phyloP scores from a whole-genome alignment of 2,113 vertebrate species.

The Anarhynchus alexandrinus region DNA sequence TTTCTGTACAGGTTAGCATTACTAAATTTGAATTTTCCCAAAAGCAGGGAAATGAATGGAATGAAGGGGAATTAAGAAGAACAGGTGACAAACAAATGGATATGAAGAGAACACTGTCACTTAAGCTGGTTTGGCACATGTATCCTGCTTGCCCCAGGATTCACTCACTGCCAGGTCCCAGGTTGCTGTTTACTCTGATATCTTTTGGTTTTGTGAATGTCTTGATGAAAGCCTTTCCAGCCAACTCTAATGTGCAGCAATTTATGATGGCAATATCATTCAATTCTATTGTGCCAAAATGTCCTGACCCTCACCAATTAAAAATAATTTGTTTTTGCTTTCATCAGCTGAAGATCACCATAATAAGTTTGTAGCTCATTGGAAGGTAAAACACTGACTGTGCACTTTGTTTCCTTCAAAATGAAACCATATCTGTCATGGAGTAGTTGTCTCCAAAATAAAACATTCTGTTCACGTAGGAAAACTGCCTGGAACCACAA shows the following conservation, averaged over 20 bases:
- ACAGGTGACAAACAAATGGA: slow-evolving; percentile 39
- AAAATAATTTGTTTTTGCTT: slow-evolving; percentile 26
- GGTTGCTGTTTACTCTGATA: background rate
- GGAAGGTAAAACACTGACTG: slow-evolving; percentile 12
- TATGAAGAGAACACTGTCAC: background rate
- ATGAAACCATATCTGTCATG: background rate
- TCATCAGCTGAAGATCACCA: background rate
- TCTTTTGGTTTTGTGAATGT: background rate
- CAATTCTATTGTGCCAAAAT: background rate
- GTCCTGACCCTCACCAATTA: background rate
- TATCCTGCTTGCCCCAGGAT: background rate
- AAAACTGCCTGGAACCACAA: slow-evolving; percentile 17
- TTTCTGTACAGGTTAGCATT: slow-evolving; percentile 27
- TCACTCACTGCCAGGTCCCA: background rate
- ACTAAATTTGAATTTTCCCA: slow-evolving; percentile 62
- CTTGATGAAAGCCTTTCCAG: background rate
- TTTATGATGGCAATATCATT: background rate
- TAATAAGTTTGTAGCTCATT: background rate
- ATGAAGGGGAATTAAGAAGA: slow-evolving; percentile 41
- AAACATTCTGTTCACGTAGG: slow-evolving; percentile 20
- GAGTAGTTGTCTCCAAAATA: background rate
- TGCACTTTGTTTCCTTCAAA: slow-evolving; percentile 6
- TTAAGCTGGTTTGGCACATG: background rate
- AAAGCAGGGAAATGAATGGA: slow-evolving; percentile 48
- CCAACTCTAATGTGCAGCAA: background rate